Evolutionary conservation across 2,113 vertebrate genomes (phyloP), one percentile per base, ranked within the genome.

Genomic region (Calyptommatus sinebrachiatus): DNA sequence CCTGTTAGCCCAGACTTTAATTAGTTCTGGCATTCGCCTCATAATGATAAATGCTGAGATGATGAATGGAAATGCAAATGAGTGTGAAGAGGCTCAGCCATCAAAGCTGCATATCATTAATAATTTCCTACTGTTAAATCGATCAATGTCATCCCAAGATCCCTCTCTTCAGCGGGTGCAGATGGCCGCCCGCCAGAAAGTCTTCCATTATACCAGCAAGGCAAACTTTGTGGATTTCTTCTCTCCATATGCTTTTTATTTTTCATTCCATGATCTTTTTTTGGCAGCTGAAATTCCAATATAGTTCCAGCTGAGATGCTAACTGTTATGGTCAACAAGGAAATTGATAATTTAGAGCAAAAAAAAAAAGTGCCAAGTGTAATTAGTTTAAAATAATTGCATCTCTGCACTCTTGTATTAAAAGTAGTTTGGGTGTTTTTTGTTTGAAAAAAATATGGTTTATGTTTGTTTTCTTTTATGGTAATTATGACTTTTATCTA

Each of bases 1-100:
- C 95, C 96, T 92, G 94, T 97, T 98, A 97, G 96, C 94, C 91
- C 90, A 93, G 94, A 97, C 97, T 97, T 97, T 98, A 99, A 99
- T 99, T 97, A 99, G 96, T 97, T 97, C 95, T 97, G 98, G 97
- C 97, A 96, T 96, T 96, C 93, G 89, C 94, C 94, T 96, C 95
- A 95, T 96, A 94, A 96, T 97, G 97, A 97, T 97, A 96, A 97
- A 97, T 95, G 95, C 95, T 89, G 94, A 92, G 94, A 96, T 98
- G 98, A 99, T 98, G 96, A 97, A 98, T 98, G 97, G 93, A 97
- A 96, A 97, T 97, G 97, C 97, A 97, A 98, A 98, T 98, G 96
- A 93, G 91, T 95, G 94, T 93, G 96, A 96, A 96, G 97, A 94
- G 95, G 94, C 95, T 94, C 95, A 94, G 95, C 95, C 96, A 93